Evolutionary conservation across 1,140 invertebrate species (phyloP).

Genomic region (Paramacrobiotus metropolitanus): DNA sequence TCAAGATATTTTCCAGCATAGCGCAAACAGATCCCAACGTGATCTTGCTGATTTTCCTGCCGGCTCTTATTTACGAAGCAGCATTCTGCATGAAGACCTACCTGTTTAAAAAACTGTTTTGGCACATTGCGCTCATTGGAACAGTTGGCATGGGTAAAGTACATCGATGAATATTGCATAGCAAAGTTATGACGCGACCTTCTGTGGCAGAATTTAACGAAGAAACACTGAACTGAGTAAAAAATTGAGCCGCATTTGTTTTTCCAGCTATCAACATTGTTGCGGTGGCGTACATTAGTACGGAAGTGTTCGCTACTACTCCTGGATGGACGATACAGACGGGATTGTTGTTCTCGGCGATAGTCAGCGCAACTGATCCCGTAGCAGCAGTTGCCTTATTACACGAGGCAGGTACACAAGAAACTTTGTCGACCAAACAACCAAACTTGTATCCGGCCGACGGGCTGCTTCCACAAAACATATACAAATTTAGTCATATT

Average conservation of each 20-base stretch:
- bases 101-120: conserved; percentile 22
- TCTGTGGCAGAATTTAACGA: neutral
- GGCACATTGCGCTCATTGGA: conserved; percentile 24
- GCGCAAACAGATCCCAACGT: conserved; percentile 19
- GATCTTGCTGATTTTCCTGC: conserved; percentile 20
- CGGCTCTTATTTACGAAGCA: conserved; percentile 26
- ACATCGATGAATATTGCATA: neutral
- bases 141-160: conserved; percentile 15
- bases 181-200: neutral
- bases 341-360: conserved; percentile 23
- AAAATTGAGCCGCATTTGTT: too few species aligned
- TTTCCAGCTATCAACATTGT: neutral
- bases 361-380: conserved; percentile 26
- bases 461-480: neutral
- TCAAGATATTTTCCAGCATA: conserved; percentile 14
- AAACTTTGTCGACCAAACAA: neutral
- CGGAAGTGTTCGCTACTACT: conserved; percentile 16
- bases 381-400: conserved; percentile 26
- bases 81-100: conserved; percentile 26
- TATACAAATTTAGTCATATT: too few species aligned
- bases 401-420: conserved; percentile 18
- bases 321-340: conserved; percentile 15
- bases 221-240: too few species aligned
- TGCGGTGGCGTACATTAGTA: neutral
- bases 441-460: too few species aligned